Percentiles rank a stretch among this genome's conserved stretches.
These are phyloP conservation scores for Chymomyza amoena DNA, from an alignment of 2,888 invertebrate genomes.

Conservation along the genomic window DNA sequence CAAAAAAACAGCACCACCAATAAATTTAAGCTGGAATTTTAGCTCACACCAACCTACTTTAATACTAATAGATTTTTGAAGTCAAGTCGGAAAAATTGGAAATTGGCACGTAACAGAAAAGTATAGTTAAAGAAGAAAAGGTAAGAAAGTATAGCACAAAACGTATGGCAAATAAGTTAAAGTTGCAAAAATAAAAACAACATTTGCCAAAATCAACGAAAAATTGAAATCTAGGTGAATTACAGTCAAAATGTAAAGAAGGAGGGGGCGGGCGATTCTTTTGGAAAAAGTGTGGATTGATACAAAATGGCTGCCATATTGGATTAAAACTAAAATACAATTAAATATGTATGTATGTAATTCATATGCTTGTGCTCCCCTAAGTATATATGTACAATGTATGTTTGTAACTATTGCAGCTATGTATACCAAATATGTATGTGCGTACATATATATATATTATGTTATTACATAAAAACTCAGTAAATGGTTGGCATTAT, in stretches of 20 bases:
- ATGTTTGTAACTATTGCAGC: slow-evolving; percentile 21
- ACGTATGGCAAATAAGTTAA: background rate
- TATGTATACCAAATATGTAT: background rate
- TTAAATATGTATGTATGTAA: slow-evolving; percentile 54
- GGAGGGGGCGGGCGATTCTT: slow-evolving; percentile 11
- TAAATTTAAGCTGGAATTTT: background rate
- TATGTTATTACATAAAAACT: slow-evolving; percentile 27
- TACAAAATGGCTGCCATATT: slow-evolving; percentile 75
- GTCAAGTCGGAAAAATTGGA: slow-evolving; percentile 25
- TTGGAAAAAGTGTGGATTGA: slow-evolving; percentile 58
- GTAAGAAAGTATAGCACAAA: slow-evolving; percentile 22
- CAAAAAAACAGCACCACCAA: background rate
- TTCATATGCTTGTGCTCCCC: slow-evolving; percentile 16
- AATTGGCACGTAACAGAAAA: slow-evolving; percentile 58
- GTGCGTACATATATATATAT: slow-evolving; percentile 10
- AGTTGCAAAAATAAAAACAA: slow-evolving; percentile 28
- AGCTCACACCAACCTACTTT: background rate
- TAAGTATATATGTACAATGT: slow-evolving; percentile 25
- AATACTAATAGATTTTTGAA: background rate
- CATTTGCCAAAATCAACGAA: slow-evolving; percentile 37
- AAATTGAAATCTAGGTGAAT: slow-evolving; percentile 63
- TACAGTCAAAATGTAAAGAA: slow-evolving; percentile 25
- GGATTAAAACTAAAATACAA: slow-evolving; percentile 74
- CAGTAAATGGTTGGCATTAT: background rate
- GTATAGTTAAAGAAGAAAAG: slow-evolving; percentile 39